phyloP scores from a whole-genome alignment of 35 echinoderm and acorn worm genomes.

The Apostichopus parvimensis region DNA sequence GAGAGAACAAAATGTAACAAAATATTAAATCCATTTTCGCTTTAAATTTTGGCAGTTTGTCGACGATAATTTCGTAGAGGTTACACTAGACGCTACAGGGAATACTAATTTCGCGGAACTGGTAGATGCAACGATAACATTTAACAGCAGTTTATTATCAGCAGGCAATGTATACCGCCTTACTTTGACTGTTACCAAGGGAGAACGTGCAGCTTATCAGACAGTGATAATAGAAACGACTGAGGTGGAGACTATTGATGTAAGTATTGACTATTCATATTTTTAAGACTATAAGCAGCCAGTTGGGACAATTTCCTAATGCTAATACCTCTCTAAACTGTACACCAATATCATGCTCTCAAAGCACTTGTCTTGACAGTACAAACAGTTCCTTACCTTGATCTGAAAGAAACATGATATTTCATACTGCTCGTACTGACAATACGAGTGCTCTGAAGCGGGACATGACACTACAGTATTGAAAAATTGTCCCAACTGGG shows the following conservation, averaged over 20 bases:
- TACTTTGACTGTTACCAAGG: slow-evolving; percentile 7
- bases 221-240: slow-evolving; percentile 1
- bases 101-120: neutral
- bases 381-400: no score
- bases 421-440: no score
- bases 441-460: no score
- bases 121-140: neutral
- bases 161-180: neutral
- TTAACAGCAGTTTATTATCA: neutral
- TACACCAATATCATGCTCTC: no score
- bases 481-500: no score
- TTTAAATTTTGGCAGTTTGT: neutral
- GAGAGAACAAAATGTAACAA: no score
- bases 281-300: neutral
- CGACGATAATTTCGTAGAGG: neutral
- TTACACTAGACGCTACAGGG: neutral
- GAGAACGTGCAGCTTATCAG: neutral
- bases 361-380: no score
- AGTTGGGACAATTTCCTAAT: no score
- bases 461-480: no score
- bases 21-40: no score
- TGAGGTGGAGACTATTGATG: slow-evolving; percentile 5
- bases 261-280: neutral
- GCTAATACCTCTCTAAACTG: no score
- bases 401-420: no score